phyloP scores from a whole-genome alignment of 2,888 invertebrate genomes.

The Laothoe populi region DNA sequence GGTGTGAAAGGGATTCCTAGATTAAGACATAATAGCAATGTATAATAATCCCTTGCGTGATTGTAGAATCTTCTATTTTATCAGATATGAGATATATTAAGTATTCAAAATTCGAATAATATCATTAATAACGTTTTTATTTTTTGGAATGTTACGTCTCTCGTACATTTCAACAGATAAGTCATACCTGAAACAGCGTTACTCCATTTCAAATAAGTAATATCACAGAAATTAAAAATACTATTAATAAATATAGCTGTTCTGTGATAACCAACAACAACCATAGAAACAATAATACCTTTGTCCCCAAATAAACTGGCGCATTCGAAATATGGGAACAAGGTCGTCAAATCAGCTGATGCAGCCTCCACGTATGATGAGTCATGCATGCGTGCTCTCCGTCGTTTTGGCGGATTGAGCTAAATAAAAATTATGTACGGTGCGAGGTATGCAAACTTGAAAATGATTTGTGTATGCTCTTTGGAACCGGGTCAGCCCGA shows the following conservation, averaged over 20 bases:
- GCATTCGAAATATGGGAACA: slow-evolving; percentile 26
- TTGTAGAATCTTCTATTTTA: not conserved
- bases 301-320: slow-evolving; percentile 23
- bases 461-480: slow-evolving; percentile 38
- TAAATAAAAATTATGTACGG: slow-evolving; percentile 27
- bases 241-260: not conserved
- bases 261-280: not conserved
- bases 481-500: slow-evolving; percentile 56
- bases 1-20: not conserved
- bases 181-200: not conserved
- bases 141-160: no score
- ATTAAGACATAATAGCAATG: not conserved
- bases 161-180: not conserved
- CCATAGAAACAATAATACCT: slow-evolving; percentile 7
- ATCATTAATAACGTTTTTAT: no score
- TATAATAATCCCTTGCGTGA: not conserved
- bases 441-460: slow-evolving; percentile 30
- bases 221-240: not conserved
- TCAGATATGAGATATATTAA: not conserved
- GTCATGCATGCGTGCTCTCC: slow-evolving; percentile 33
- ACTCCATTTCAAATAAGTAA: not conserved
- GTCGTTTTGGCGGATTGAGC: slow-evolving; percentile 30
- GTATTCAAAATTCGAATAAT: not conserved
- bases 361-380: slow-evolving; percentile 24
- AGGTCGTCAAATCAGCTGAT: slow-evolving; percentile 32